Evolutionary conservation across 2,113 vertebrate species (phyloP).

Genomic region (Heloderma charlesbogerti): DNA sequence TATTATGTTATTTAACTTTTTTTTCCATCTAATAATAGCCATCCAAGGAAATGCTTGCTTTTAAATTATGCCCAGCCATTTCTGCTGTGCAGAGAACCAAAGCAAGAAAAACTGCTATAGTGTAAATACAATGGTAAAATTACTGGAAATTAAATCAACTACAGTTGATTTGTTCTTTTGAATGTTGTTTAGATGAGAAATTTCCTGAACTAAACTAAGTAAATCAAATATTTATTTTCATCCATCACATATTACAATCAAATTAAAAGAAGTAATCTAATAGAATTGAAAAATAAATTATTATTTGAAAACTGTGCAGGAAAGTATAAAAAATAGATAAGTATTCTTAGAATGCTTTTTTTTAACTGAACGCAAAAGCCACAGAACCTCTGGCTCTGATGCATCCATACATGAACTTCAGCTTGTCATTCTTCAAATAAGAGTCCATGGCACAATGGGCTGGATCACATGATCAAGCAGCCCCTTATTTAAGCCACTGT

Average conservation of each 20-base stretch:
- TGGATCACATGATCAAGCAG: neutral
- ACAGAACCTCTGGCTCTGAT: neutral
- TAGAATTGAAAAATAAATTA: neutral
- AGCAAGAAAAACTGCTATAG: neutral
- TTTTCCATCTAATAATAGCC: neutral
- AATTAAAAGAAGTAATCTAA: conserved; percentile 24
- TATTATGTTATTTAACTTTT: neutral
- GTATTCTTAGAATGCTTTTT: neutral
- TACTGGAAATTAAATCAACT: conserved; percentile 49
- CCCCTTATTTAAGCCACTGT: too few relatives aligned
- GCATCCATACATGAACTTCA: neutral
- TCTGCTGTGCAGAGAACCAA: neutral
- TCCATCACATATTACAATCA: neutral
- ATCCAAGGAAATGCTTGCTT: neutral
- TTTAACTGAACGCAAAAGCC: neutral
- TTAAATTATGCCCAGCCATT: neutral
- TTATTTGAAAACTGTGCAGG: neutral
- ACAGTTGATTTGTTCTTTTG: conserved; percentile 34
- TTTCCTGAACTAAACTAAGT: conserved; percentile 35
- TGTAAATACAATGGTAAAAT: conserved; percentile 22
- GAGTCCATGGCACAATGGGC: neutral
- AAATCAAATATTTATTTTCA: conserved; percentile 36
- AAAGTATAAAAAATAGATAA: neutral
- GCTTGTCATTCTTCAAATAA: neutral
- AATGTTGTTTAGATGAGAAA: conserved; percentile 25